Evolutionary conservation across 2,113 vertebrate genomes (phyloP).

Genomic region (Sphyrna mokarran): DNA sequence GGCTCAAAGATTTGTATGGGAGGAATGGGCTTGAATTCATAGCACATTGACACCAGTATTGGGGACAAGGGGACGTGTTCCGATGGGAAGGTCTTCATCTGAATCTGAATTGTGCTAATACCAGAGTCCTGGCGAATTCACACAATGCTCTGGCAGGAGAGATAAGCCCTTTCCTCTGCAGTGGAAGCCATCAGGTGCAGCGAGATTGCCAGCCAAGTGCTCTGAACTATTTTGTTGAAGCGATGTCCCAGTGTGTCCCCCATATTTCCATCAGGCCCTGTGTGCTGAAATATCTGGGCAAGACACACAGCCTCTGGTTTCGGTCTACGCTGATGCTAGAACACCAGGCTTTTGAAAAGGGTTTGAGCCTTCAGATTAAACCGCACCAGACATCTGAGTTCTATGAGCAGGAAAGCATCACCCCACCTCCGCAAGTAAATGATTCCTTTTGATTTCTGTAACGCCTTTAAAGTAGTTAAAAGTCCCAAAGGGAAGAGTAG

Average conservation of each 20-base stretch:
- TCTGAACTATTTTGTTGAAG: slow-evolving; percentile 93
- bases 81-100: too few relatives aligned
- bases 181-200: slow-evolving; percentile 92
- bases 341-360: slow-evolving; percentile 95
- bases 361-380: slow-evolving; percentile 88
- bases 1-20: too few relatives aligned
- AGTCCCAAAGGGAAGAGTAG: not conserved
- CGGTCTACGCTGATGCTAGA: slow-evolving; percentile 94
- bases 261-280: slow-evolving; percentile 93
- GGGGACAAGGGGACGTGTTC: too few relatives aligned
- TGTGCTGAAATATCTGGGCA: slow-evolving; percentile 92
- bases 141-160: slow-evolving; percentile 91
- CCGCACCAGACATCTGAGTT: slow-evolving; percentile 89
- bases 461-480: not conserved
- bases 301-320: slow-evolving; percentile 97
- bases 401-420: slow-evolving; percentile 97
- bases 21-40: too few relatives aligned
- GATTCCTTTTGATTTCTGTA: not conserved
- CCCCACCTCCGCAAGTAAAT: slow-evolving; percentile 88
- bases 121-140: too few relatives aligned
- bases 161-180: slow-evolving; percentile 94
- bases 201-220: slow-evolving; percentile 94
- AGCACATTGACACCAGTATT: too few relatives aligned
- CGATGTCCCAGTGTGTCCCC: slow-evolving; percentile 95
- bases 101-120: too few relatives aligned